Percentiles rank a stretch among this genome's conserved stretches.
Conservation (phyloP, 2,113 vertebrate genomes). For the Nymphicus hollandicus region DNA sequence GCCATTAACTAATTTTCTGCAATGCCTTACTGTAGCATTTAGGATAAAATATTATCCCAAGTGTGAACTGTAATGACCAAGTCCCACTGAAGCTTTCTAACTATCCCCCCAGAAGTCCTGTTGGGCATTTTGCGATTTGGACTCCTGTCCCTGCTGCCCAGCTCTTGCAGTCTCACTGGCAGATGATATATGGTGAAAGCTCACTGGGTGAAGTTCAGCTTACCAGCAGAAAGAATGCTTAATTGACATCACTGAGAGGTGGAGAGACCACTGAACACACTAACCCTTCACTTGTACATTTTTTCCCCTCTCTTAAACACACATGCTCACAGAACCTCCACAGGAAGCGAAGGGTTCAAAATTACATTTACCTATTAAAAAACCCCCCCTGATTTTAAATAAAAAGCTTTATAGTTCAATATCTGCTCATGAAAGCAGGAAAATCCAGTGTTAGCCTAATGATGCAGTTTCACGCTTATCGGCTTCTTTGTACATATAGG, state of each 20-base stretch:
- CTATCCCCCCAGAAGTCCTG: not conserved
- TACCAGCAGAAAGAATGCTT: not conserved
- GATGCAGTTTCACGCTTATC: not conserved
- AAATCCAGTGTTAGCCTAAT: not conserved
- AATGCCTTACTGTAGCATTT: not conserved
- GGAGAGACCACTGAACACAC: fast-evolving
- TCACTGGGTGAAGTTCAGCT: not conserved
- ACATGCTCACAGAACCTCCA: fast-evolving
- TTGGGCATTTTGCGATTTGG: not conserved
- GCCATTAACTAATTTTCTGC: not conserved
- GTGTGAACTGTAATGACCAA: not conserved
- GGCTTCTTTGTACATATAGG: not conserved
- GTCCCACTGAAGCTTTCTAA: not conserved
- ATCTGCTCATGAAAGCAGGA: not conserved
- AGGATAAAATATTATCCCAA: not conserved
- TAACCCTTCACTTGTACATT: not conserved
- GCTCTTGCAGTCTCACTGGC: not conserved
- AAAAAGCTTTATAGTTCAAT: not conserved
- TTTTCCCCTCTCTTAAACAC: not conserved
- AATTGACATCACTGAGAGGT: not conserved
- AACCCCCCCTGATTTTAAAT: not conserved
- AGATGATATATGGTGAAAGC: not conserved
- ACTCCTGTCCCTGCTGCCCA: not conserved
- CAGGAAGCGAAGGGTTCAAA: not conserved
- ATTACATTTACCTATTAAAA: not conserved